Base-by-base conservation (phyloP, 1,140 invertebrate genomes). In the Lysiphlebus fabarum region DNA sequence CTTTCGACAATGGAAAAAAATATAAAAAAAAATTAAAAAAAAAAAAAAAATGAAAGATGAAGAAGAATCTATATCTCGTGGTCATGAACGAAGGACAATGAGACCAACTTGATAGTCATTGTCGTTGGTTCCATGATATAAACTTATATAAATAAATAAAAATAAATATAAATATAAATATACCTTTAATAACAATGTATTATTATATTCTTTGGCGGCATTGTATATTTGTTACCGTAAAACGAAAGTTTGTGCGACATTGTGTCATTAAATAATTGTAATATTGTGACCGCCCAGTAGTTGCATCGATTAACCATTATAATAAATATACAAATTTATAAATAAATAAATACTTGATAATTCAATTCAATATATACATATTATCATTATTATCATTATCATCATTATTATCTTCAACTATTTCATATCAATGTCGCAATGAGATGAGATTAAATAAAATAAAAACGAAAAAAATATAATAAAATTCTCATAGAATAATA, bases 101-200 rank as follows among this genome's bases (percentile, higher is more conserved):
- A 72, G 72, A 65, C 51, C 58, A 55, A 64, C 63, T 71, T 71
- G 74, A 76, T 77, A 69, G 70, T 77, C 68, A 75, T 76, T 75
- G 74, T 77, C 55, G 51, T 66, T 70, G 73, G 56, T 57, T 68
- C 69, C 63, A 61, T 48, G 55, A 38, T 26, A 11, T 33, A 26
- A 26, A 26, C 17, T 26, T 26, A 4, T n/a, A n/a, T n/a, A n/a
- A n/a, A n/a, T n/a, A n/a, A n/a, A n/a, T n/a, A n/a, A n/a, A n/a
- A 26, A 26, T 26, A 26, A 2, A 26, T 26, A 26, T 26, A 4
- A 2, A 26, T 26, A 26, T 26, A 2, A 2, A 26, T 4, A 1
- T 26, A 26, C 17, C 17, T 26, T 26, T 26, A 26, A 26, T 26
- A 26, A 26, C 17, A 26, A 26, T 26, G 17, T 26, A 26, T 26